These are phyloP conservation scores for Papilio machaon DNA, from an alignment of 1,140 invertebrate genomes.

Conservation along the genomic window DNA sequence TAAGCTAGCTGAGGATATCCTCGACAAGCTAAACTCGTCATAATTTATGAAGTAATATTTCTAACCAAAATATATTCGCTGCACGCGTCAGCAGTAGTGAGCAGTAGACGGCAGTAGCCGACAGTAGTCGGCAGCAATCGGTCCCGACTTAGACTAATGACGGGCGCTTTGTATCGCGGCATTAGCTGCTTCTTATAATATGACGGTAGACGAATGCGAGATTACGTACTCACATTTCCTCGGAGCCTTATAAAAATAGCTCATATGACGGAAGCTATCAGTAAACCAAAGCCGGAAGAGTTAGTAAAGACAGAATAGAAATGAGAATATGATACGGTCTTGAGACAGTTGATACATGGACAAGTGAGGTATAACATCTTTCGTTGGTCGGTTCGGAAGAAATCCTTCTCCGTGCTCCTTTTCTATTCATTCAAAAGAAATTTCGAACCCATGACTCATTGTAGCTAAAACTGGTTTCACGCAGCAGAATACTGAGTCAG, in stretches of 20 bases:
- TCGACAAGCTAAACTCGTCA: background rate
- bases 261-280: background rate
- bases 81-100: constrained; percentile 36
- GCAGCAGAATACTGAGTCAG: too few species aligned
- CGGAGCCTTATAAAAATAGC: constrained; percentile 19
- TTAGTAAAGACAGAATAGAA: background rate
- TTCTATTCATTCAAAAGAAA: too few species aligned
- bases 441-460: too few species aligned
- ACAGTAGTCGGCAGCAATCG: constrained; percentile 26
- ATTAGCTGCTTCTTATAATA: constrained; percentile 54
- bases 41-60: constrained; percentile 36
- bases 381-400: too few species aligned
- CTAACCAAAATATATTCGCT: constrained; percentile 23
- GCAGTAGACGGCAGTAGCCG: background rate
- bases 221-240: constrained; percentile 47
- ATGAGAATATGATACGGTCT: background rate
- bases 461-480: too few species aligned
- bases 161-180: constrained; percentile 50
- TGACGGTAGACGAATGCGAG: constrained; percentile 54
- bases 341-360: background rate
- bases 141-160: constrained; percentile 46
- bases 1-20: background rate
- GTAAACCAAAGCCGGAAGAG: constrained; percentile 4
- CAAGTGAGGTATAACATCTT: too few species aligned
- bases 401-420: too few species aligned